phyloP scores from a whole-genome alignment of 2,113 vertebrate species.

The Globicephala melas region DNA sequence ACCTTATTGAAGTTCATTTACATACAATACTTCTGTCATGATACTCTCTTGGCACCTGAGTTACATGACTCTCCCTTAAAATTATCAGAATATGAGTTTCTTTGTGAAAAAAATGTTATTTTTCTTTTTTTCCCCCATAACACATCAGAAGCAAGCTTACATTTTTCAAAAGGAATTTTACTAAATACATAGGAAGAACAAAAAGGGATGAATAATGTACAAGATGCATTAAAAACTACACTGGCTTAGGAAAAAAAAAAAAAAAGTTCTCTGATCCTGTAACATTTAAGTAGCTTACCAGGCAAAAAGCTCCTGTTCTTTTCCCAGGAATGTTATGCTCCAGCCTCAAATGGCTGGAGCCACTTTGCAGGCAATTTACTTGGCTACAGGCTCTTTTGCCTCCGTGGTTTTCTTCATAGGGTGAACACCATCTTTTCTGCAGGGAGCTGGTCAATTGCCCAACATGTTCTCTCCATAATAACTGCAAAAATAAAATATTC shows the following conservation, averaged over 20 bases:
- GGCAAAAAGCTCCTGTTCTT: background rate
- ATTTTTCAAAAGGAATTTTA: conserved; percentile 3
- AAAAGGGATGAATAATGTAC: background rate
- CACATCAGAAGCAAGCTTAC: background rate
- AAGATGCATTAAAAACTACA: background rate
- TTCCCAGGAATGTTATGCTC: background rate
- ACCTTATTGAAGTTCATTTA: background rate
- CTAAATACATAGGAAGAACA: background rate
- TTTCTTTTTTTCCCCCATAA: background rate
- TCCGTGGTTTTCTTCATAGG: conserved; percentile 21
- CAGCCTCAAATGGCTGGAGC: background rate
- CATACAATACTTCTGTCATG: background rate
- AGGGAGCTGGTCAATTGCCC: conserved; percentile 60
- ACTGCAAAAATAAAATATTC: conserved; percentile 53
- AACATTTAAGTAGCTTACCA: background rate
- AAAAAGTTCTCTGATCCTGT: background rate
- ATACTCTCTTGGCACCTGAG: background rate
- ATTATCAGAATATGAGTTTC: background rate
- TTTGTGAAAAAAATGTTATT: background rate
- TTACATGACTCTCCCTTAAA: background rate
- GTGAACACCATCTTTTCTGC: conserved; percentile 16
- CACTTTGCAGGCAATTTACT: conserved; percentile 62
- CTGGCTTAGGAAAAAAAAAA: background rate
- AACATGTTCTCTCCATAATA: conserved; percentile 32
- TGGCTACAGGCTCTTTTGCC: conserved; percentile 32